Evolutionary conservation across 2,113 vertebrate species (phyloP), one percentile per base, ranked within the genome.

Genomic region (Salvator merianae): DNA sequence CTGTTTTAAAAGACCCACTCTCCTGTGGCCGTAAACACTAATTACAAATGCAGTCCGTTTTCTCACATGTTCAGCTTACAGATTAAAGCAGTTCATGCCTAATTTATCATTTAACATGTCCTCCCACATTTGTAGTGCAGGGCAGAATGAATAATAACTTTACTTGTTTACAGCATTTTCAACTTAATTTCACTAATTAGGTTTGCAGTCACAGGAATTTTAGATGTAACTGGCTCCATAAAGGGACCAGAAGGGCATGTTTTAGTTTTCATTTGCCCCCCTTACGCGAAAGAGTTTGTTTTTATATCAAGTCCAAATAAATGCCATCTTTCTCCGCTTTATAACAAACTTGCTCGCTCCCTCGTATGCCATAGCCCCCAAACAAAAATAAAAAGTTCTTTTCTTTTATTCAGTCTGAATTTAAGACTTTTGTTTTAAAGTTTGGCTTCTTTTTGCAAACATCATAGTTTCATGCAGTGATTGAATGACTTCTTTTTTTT

Each of bases 31-130:
- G 77, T 95, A 94, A 92, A 96, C 93, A 89, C 95, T 97, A 96
- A 97, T 97, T 97, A 96, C 93, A 91, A 94, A 96, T 90, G 88
- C 95, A 95, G 95, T 94, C 92, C 92, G 81, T 94, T 94, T 87
- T 79, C 93, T 95, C 91, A 92, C 94, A 94, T 95, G 94, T 95
- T 96, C 96, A 88, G 92, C 86, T 96, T 93, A 92, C 94, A 96
- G 93, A 96, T 96, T 95, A 96, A 95, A 96, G 90, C 84, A 82
- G 90, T 95, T 93, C 93, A 95, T 95, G 93, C 92, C 94, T 96
- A 95, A 97, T 97, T 97, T 96, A 97, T 96, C 94, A 96, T 95
- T 95, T 94, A 93, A 93, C 91, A 89, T 95, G 92, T 95, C 93
- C 93, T 96, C 94, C 94, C 92, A 95, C 94, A 94, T 95, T 95